These are phyloP conservation scores for Lysandra bellargus DNA, from an alignment of 2,888 invertebrate species.

Conservation along the genomic window DNA sequence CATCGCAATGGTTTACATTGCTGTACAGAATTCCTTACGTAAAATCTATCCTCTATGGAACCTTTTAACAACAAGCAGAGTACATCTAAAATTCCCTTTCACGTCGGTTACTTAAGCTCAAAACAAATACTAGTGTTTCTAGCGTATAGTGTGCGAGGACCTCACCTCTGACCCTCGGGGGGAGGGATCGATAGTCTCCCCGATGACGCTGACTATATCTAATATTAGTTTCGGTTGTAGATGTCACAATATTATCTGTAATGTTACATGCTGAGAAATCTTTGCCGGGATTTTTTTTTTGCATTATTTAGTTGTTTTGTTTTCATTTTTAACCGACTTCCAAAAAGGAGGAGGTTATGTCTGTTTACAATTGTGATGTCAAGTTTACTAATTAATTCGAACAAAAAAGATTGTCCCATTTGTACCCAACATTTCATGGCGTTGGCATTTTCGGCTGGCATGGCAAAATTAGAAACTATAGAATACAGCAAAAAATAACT, in stretches of 20 bases:
- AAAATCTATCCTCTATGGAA: too few species aligned
- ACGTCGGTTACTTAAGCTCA: not conserved
- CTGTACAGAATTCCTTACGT: not conserved
- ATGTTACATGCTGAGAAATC: not conserved
- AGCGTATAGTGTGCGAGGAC: constrained; percentile 38
- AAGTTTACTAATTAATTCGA: too few species aligned
- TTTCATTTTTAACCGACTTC: too few species aligned
- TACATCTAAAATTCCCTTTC: not conserved
- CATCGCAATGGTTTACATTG: not conserved
- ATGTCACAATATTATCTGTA: not conserved
- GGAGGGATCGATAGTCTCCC: constrained; percentile 50
- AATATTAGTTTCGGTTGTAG: constrained; percentile 12
- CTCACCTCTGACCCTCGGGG: constrained; percentile 43
- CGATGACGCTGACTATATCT: constrained; percentile 46
- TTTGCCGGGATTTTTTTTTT: too few species aligned
- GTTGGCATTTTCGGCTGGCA: too few species aligned
- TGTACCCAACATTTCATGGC: too few species aligned
- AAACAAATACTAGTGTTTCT: constrained; percentile 18
- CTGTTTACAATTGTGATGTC: too few species aligned
- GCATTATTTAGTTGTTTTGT: too few species aligned
- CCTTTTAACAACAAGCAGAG: not conserved
- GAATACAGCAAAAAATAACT: too few species aligned
- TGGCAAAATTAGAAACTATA: too few species aligned
- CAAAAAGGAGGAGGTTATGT: too few species aligned
- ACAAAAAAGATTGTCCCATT: too few species aligned